These are phyloP conservation scores for Porites evermanni DNA, from an alignment of 92 coral and sea anemone genomes.

Conservation along the genomic window DNA sequence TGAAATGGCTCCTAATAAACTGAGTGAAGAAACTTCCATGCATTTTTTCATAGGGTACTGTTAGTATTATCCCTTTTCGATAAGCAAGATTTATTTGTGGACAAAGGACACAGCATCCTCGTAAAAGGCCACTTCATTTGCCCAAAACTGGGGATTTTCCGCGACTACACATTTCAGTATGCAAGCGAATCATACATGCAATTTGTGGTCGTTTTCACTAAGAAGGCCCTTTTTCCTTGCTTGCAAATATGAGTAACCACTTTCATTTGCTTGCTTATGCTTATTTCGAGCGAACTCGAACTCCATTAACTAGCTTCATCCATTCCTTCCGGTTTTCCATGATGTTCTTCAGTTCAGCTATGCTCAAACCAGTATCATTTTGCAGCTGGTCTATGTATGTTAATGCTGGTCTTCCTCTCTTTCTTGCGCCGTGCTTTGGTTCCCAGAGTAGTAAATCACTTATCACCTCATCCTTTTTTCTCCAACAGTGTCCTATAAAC, in stretches of 20 bases:
- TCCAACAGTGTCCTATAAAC: too few relatives aligned
- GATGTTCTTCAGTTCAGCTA: too few relatives aligned
- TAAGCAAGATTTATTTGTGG: constrained; percentile 44
- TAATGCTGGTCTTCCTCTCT: too few relatives aligned
- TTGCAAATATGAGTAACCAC: not conserved
- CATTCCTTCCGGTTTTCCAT: too few relatives aligned
- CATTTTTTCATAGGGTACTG: constrained; percentile 60
- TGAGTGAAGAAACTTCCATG: constrained; percentile 54
- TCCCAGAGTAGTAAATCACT: too few relatives aligned
- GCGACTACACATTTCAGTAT: not conserved
- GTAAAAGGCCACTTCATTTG: constrained; percentile 30
- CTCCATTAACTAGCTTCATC: too few relatives aligned
- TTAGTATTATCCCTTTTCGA: constrained; percentile 51
- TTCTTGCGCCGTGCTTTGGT: too few relatives aligned
- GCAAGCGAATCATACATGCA: not conserved
- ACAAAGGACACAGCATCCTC: constrained; percentile 31
- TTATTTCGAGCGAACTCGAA: too few relatives aligned
- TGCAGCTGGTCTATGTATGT: too few relatives aligned
- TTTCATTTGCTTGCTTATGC: too few relatives aligned
- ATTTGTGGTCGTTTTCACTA: not conserved
- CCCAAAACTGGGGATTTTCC: not conserved
- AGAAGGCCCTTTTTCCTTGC: constrained; percentile 1
- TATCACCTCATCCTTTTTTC: too few relatives aligned
- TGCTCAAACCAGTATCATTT: too few relatives aligned
- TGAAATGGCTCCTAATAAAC: constrained; percentile 59